These are phyloP conservation scores for Podarcis lilfordi DNA, from an alignment of 2,797 vertebrate genomes.

Conservation along the genomic window DNA sequence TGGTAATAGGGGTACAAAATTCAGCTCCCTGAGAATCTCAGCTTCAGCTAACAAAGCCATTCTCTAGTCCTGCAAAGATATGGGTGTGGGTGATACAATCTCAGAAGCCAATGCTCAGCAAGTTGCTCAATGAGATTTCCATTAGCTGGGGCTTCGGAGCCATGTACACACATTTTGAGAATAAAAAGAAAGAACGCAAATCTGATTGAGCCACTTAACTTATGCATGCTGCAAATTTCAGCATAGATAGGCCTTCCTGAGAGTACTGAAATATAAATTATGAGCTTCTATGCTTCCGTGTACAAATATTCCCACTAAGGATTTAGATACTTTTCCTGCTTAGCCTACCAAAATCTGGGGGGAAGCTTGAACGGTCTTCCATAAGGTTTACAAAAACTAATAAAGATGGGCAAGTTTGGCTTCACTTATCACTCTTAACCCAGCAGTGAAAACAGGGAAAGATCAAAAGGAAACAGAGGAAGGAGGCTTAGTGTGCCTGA, in stretches of 20 bases:
- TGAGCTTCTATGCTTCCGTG: background rate
- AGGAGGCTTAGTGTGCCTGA: background rate
- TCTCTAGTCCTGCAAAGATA: background rate
- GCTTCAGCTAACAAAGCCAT: background rate
- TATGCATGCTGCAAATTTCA: background rate
- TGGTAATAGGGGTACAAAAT: background rate
- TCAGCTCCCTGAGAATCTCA: background rate
- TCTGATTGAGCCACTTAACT: background rate
- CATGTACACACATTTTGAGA: background rate
- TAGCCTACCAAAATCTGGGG: background rate
- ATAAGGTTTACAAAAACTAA: background rate
- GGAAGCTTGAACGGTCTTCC: background rate
- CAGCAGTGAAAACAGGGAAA: background rate
- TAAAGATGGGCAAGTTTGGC: background rate
- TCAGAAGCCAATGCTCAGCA: background rate
- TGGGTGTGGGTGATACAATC: background rate
- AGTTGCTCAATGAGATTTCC: background rate
- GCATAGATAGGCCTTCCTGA: background rate
- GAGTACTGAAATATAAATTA: background rate
- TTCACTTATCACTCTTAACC: background rate
- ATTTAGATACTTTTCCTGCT: background rate
- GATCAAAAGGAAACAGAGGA: background rate
- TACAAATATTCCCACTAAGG: background rate
- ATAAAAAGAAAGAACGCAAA: background rate
- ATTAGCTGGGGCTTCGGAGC: background rate